Evolutionary conservation across 2,113 vertebrate species (phyloP), one percentile per base, ranked within the genome.

Genomic region (Ptychochromis oligacanthus): DNA sequence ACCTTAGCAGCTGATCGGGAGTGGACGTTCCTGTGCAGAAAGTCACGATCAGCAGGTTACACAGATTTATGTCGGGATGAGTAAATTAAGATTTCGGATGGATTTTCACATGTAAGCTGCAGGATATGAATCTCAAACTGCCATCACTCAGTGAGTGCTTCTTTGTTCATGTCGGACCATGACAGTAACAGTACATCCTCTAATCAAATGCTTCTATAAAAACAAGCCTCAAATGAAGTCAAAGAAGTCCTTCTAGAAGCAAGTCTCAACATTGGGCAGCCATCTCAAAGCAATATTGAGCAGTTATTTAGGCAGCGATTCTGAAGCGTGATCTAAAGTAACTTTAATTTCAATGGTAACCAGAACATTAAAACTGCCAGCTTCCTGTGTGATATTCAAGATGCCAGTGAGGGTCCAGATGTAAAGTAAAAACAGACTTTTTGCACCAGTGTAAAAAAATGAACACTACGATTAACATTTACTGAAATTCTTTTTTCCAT

Each of bases 1-100:
- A 92, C 79, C 60, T 83, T 90, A 20, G 89, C 92, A n/a, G 94
- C 88, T 43, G 91, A 95, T n/a, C 88, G 78, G 12, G 93, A 94
- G 85, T 94, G 93, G 60, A 91, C 38, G 20, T 96, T 96, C 61
- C 93, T 95, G 90, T 18, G 11, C 24, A 61, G 61, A 49, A 72
- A 72, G 28, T 20, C 24, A 31, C 17, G 17, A 52, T 31, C 14
- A 0, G 46, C 64, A 46, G 7, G 4, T 72, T 72, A 31, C 43
- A n/a, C 1, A 72, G 65, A 52, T 46, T 72, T 72, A 4, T 3
- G 26, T 3, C 9, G 28, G 65, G 65, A 52, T 72, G 20, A 20
- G 20, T 46, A 5, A 31, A 15, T 18, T 70, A 5, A 15, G 13
- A 15, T 46, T 43, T 12, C 4, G 40, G 40, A 15, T 15, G 43